Base-by-base conservation (phyloP, 2,797 vertebrate genomes). In the Xenentodon cancila region DNA sequence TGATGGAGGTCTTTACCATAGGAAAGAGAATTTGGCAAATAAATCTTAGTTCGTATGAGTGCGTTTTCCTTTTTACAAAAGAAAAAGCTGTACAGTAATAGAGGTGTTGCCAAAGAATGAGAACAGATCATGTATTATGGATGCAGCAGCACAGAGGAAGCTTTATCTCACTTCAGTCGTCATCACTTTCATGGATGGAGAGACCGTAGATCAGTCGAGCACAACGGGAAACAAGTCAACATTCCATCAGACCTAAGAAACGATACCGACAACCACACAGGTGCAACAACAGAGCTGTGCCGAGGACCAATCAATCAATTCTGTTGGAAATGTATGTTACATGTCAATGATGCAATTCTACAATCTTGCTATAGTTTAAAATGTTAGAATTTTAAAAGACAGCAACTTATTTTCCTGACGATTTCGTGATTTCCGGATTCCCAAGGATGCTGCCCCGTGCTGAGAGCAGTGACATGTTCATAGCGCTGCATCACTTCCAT, bases 1-100 rank as follows among this genome's bases (percentile, higher is more conserved):
- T 69, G 79, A 80, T 90, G 85, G 82, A 84, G 80, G 81, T 91
- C 91, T 92, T 92, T 91, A 91, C 90, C 90, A 91, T 90, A 91
- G 91, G 91, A 92, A 92, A 92, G 91, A 92, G 80, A 91, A 89
- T 88, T 91, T 90, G 88, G 85, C 85, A 91, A 90, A 89, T 81
- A 84, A 89, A 88, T 80, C 64, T 85, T 87, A 84, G 64, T 88
- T 72, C 73, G 77, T 66, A 77, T 63, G 68, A 81, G 56, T 50
- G 74, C 73, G 74, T 84, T 89, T 84, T 80, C 85, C 84, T 84
- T 84, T 79, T 79, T 60, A 71, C 59, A 86, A 85, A 84, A 80
- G 83, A n/a, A 89, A 89, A 88, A 63, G 59, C 72, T 77, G 49
- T 84, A 84, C 78, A 89, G 79, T 69, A 75, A 76, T 79, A 56